Conservation (phyloP, 2,113 vertebrate species). For the Triplophysa siluroides region DNA sequence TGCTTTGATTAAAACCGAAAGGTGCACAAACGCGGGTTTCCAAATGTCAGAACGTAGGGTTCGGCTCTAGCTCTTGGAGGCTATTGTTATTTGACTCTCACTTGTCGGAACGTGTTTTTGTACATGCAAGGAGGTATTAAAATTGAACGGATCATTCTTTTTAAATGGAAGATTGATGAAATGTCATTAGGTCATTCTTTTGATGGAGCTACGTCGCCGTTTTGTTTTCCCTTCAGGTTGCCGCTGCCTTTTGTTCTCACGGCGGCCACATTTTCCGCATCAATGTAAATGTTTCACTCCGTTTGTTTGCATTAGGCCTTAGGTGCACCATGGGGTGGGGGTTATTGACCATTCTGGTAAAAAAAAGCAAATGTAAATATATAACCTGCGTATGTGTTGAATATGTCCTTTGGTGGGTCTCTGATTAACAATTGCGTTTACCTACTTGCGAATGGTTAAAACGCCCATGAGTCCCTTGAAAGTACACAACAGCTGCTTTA, state of each 20-base stretch:
- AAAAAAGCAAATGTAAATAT: neutral
- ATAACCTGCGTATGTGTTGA: too few species aligned
- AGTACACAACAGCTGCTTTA: slow-evolving; percentile 10
- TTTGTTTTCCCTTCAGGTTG: slow-evolving; percentile 10
- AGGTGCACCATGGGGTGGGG: neutral
- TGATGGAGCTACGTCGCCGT: neutral
- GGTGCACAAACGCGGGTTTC: slow-evolving; percentile 18
- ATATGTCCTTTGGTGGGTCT: neutral
- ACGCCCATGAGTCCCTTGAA: neutral
- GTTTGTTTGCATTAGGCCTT: neutral
- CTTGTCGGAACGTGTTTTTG: slow-evolving; percentile 35
- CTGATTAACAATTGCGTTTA: slow-evolving; percentile 9
- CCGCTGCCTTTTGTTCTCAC: neutral
- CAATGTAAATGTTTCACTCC: neutral
- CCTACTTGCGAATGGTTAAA: slow-evolving; percentile 19
- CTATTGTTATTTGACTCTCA: slow-evolving; percentile 23
- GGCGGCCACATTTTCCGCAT: neutral
- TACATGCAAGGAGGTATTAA: slow-evolving; percentile 21
- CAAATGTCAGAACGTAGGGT: neutral
- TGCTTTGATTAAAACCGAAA: slow-evolving; percentile 18
- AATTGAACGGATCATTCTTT: slow-evolving; percentile 22
- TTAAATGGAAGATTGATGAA: slow-evolving; percentile 41
- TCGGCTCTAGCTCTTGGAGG: neutral
- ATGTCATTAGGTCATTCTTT: slow-evolving; percentile 41
- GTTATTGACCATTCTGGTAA: slow-evolving; percentile 6